phyloP scores from a whole-genome alignment of 2,888 invertebrate genomes.

The Arrhopalites spinosus region DNA sequence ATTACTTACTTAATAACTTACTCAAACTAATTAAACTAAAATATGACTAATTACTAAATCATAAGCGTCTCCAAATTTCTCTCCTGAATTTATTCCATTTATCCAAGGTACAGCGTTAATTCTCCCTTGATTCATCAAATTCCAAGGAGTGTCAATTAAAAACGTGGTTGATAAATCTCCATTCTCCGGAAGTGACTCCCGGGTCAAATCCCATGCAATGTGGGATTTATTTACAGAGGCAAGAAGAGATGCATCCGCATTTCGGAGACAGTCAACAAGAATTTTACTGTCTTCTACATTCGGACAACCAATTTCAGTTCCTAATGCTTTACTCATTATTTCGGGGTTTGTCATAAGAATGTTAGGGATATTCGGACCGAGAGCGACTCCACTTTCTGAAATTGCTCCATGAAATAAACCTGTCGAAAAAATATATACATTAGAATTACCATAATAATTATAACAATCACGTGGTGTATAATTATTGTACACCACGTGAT shows the following conservation, averaged over 20 bases:
- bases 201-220: neutral
- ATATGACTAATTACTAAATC: too few species aligned
- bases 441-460: too few species aligned
- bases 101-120: constrained; percentile 23
- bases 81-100: constrained; percentile 22
- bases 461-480: too few species aligned
- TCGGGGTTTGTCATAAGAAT: neutral
- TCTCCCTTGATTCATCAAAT: neutral
- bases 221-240: neutral
- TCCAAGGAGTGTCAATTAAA: constrained; percentile 11
- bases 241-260: neutral
- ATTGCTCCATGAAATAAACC: constrained; percentile 28
- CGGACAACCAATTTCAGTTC: neutral
- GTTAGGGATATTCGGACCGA: neutral
- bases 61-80: constrained; percentile 17
- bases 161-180: neutral
- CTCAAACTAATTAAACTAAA: too few species aligned
- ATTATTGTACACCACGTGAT: too few species aligned
- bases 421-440: neutral
- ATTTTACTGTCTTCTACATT: neutral
- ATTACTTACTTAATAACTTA: neutral
- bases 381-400: neutral
- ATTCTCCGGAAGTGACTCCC: neutral
- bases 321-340: neutral
- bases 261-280: neutral